Evolutionary conservation across 2,888 invertebrate genomes (phyloP).

Genomic region (Oxytorus armatus): DNA sequence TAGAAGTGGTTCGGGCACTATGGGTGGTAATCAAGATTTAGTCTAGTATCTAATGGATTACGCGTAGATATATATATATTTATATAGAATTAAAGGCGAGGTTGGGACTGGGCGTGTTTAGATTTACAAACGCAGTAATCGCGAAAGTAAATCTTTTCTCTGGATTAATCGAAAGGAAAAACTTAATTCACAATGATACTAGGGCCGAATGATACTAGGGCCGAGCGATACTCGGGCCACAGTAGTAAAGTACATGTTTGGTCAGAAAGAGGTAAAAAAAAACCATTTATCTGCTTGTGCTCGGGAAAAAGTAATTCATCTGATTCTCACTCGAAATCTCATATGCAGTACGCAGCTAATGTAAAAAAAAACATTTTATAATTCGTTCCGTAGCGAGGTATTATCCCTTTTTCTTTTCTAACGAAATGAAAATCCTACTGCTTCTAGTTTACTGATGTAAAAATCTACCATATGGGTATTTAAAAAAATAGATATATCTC

Average conservation of each 20-base stretch:
- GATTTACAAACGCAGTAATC: conserved; percentile 25
- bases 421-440: neutral
- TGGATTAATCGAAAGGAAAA: neutral
- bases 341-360: no score
- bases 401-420: neutral
- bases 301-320: no score
- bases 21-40: conserved; percentile 24
- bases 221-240: no score
- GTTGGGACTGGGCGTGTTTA: neutral
- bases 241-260: conserved; percentile 32
- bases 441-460: neutral
- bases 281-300: conserved; percentile 2
- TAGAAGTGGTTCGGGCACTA: neutral
- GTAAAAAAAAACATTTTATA: no score
- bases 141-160: conserved; percentile 1
- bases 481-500: no score
- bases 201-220: no score
- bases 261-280: conserved; percentile 24
- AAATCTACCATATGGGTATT: neutral
- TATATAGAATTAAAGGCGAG: neutral
- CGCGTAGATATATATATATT: neutral
- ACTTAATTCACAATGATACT: neutral
- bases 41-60: neutral
- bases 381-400: neutral
- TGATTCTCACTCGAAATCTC: conserved; percentile 4